Percentiles rank a stretch among this genome's conserved stretches.
Conservation (phyloP, 2,113 vertebrate genomes). For the Pheucticus melanocephalus region DNA sequence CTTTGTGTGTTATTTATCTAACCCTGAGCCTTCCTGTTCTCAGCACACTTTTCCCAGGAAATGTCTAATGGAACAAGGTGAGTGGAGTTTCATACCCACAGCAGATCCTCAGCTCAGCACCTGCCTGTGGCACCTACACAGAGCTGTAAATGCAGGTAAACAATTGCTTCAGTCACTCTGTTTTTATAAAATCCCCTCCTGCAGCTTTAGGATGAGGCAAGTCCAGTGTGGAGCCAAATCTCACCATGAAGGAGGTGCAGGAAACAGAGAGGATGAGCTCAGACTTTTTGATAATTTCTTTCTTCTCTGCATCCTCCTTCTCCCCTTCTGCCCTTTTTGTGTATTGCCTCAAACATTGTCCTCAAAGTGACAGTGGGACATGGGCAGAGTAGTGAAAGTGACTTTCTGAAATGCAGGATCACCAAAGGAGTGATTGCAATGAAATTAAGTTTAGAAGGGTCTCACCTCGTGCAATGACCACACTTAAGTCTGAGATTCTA, state of each 20-base stretch:
- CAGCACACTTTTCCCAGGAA: neutral
- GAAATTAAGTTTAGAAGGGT: neutral
- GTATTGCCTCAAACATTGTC: neutral
- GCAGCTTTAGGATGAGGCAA: neutral
- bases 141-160: neutral
- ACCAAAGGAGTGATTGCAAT: neutral
- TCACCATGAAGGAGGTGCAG: neutral
- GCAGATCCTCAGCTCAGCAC: neutral
- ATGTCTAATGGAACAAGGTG: fast-evolving
- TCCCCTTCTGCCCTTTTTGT: neutral
- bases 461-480: neutral
- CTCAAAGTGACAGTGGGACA: neutral
- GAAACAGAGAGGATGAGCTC: neutral
- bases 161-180: neutral
- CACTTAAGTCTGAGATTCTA: neutral
- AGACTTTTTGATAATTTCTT: neutral
- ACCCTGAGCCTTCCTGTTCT: neutral
- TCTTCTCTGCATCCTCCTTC: neutral
- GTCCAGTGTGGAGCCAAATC: neutral
- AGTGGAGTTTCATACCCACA: neutral
- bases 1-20: neutral
- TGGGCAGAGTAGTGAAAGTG: neutral
- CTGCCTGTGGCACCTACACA: neutral
- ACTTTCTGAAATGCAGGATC: neutral
- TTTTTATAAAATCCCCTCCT: neutral